Conservation (phyloP, 1,140 invertebrate species). For the Limonius californicus region DNA sequence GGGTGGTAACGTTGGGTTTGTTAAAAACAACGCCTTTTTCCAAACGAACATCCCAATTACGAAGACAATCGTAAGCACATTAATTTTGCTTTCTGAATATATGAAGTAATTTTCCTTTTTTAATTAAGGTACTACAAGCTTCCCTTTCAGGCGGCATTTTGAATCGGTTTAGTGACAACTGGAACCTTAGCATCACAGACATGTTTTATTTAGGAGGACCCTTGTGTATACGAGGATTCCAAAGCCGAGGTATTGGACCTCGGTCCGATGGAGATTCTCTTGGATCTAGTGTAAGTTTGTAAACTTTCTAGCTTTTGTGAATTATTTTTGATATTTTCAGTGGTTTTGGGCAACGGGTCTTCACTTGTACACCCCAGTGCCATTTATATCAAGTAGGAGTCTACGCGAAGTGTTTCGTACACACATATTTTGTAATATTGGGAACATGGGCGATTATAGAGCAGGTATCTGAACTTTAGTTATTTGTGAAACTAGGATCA, state of each 20-base stretch:
- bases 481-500: too few species aligned
- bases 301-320: too few species aligned
- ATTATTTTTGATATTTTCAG: too few species aligned
- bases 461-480: too few species aligned
- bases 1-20: constrained; percentile 80
- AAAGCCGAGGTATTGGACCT: constrained; percentile 76
- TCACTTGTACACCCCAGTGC: too few species aligned
- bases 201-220: constrained; percentile 86
- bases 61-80: constrained; percentile 61
- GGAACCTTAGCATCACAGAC: constrained; percentile 65
- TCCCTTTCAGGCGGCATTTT: constrained; percentile 59
- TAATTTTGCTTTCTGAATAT: not conserved
- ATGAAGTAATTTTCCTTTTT: too few species aligned
- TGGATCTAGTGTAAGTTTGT: constrained; percentile 47
- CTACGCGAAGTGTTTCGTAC: too few species aligned
- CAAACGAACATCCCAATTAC: constrained; percentile 71
- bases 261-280: constrained; percentile 66
- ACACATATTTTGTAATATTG: too few species aligned
- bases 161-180: constrained; percentile 58
- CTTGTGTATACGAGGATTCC: constrained; percentile 77
- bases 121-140: constrained; percentile 8
- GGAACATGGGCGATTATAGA: too few species aligned
- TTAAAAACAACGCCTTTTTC: constrained; percentile 76
- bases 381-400: too few species aligned
- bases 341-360: too few species aligned